Base-by-base conservation (phyloP, 2,888 invertebrate species). In the Biston stratarius region DNA sequence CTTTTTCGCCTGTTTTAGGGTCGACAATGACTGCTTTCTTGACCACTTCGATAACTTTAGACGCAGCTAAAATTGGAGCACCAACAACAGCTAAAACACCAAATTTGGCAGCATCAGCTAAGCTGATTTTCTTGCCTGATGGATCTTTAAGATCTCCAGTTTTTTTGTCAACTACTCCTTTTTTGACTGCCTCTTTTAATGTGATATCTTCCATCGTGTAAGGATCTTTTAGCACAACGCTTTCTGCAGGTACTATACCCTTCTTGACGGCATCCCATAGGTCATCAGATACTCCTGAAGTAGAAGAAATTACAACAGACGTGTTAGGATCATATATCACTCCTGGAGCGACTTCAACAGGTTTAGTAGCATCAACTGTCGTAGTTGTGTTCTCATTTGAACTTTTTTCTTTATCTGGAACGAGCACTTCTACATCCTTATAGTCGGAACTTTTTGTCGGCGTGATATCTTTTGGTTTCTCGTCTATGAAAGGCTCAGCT, bases 21-120 rank as follows among this genome's bases (percentile, higher is more conserved):
- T 98, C 97, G 63, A 94, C 97, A 55, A 95, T 91, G 6, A 96
- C 94, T 79, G 93, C 89, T 62, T 77, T 90, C 74, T 95, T 95
- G 0, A 96, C 94, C 0, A 96, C 94, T 80, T 96, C 95, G 51
- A 96, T 93, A 0, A 96, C 94, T 75, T 96, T 95, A 61, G 96
- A 94, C 10, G 96, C 95, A 5, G 96, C 96, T 33, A 96, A 94
- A 52, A 97, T 88, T 7, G 97, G 97, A 2, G 96, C 96, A 40
- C 97, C 97, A 15, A 96, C 88, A 14, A 98, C 96, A 51, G 95
- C 95, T 10, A 98, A 87, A 34, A 97, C 89, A 10, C 98, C 98
- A 75, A 96, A 91, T 87, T 97, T 96, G 12, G 96, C 95, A 36
- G 97, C 97, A 78, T 97, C 97, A 49, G 95, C 92, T 64, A 98